phyloP scores from a whole-genome alignment of 2,797 vertebrate species.

The Distichodus sexfasciatus region DNA sequence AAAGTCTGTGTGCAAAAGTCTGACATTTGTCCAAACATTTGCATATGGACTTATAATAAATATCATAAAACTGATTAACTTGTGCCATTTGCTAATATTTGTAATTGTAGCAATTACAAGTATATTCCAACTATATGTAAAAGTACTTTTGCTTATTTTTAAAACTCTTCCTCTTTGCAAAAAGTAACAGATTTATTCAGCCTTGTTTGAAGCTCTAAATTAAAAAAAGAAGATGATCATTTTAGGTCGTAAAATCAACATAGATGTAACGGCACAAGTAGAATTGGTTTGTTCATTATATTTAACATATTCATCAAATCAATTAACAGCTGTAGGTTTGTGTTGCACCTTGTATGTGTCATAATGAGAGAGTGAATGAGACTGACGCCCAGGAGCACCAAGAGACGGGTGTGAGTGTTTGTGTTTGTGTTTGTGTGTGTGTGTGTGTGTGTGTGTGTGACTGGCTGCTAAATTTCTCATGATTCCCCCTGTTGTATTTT shows the following conservation, averaged over 20 bases:
- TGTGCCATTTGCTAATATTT: no score
- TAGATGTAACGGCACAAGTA: conserved; percentile 1
- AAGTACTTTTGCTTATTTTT: no score
- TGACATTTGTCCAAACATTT: no score
- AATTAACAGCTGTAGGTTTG: no score
- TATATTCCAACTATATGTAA: no score
- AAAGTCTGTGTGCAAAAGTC: no score
- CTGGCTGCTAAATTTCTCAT: conserved; percentile 39
- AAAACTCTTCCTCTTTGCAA: no score
- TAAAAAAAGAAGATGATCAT: conserved; percentile 10
- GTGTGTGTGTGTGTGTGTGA: conserved; percentile 7
- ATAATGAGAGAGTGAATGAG: conserved; percentile 30
- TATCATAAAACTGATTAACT: no score
- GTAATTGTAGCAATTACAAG: no score
- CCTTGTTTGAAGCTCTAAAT: conserved; percentile 9
- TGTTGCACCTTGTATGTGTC: neutral
- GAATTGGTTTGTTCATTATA: conserved; percentile 12
- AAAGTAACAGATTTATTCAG: neutral
- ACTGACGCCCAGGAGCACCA: conserved; percentile 16
- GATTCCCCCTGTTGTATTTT: conserved; percentile 34
- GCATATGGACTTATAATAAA: no score
- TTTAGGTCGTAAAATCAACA: conserved; percentile 29
- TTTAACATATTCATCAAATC: no score
- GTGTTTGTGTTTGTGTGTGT: conserved; percentile 3
- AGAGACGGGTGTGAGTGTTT: conserved; percentile 4